Evolutionary conservation across 2,113 vertebrate species (phyloP).

Genomic region (Dromiciops gliroides): DNA sequence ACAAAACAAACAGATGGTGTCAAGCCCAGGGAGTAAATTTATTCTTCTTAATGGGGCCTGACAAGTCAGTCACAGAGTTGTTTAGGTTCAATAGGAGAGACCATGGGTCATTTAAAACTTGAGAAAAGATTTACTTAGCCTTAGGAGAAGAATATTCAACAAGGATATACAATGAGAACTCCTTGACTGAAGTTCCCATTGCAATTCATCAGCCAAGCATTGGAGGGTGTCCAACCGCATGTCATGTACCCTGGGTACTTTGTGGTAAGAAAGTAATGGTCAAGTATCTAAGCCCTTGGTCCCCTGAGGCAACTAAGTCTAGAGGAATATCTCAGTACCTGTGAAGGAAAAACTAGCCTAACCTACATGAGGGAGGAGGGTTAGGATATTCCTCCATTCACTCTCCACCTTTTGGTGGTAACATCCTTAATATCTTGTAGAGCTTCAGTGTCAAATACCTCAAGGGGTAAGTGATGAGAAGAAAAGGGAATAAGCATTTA

Average conservation of each 20-base stretch:
- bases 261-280: not conserved
- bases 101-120: not conserved
- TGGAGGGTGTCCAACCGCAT: not conserved
- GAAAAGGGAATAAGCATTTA: not conserved
- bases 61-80: not conserved
- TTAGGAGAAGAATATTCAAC: not conserved
- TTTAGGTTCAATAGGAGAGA: not conserved
- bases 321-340: not conserved
- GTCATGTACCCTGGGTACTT: not conserved
- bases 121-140: not conserved
- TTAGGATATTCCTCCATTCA: not conserved
- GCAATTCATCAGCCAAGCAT: not conserved
- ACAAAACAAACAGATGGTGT: not conserved
- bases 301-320: not conserved
- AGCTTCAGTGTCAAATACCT: not conserved
- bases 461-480: not conserved
- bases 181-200: not conserved
- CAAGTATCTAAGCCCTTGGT: not conserved
- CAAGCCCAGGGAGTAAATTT: not conserved
- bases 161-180: not conserved
- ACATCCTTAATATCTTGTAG: not conserved
- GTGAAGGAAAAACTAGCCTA: not conserved
- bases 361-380: not conserved
- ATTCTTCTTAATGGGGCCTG: not conserved
- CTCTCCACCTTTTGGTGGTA: not conserved